Conservation (phyloP, 2,113 vertebrate genomes). For the Tautogolabrus adspersus region DNA sequence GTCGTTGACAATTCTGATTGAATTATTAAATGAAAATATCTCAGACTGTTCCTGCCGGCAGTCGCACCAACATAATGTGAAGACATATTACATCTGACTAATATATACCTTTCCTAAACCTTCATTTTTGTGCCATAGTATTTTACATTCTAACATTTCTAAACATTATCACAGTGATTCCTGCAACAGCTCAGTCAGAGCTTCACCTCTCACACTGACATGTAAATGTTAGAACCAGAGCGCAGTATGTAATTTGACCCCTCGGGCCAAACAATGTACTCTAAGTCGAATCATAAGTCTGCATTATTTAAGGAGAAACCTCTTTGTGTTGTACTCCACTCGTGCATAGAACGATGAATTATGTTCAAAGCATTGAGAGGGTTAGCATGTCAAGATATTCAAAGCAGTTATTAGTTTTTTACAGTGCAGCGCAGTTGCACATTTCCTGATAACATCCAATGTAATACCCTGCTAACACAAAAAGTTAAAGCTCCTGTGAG, state of each 20-base stretch:
- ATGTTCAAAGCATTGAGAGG: constrained; percentile 9
- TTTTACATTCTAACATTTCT: not conserved
- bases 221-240: constrained; percentile 9
- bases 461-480: not conserved
- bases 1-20: no score
- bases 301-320: constrained; percentile 34
- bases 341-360: not conserved
- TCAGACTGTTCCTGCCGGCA: not conserved
- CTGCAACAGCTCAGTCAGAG: constrained; percentile 4
- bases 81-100: not conserved
- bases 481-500: not conserved
- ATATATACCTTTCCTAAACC: not conserved
- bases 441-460: not conserved
- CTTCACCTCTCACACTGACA: constrained; percentile 15
- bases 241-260: constrained; percentile 33
- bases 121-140: not conserved
- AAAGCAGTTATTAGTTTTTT: not conserved
- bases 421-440: not conserved
- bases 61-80: not conserved
- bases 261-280: constrained; percentile 2
- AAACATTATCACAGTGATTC: not conserved
- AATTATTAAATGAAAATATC: constrained; percentile 3
- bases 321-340: constrained; percentile 7
- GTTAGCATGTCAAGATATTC: constrained; percentile 3
- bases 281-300: constrained; percentile 15